Evolutionary conservation across 2,797 vertebrate species (phyloP), one percentile per base, ranked within the genome.

Genomic region (Acanthornis magna): DNA sequence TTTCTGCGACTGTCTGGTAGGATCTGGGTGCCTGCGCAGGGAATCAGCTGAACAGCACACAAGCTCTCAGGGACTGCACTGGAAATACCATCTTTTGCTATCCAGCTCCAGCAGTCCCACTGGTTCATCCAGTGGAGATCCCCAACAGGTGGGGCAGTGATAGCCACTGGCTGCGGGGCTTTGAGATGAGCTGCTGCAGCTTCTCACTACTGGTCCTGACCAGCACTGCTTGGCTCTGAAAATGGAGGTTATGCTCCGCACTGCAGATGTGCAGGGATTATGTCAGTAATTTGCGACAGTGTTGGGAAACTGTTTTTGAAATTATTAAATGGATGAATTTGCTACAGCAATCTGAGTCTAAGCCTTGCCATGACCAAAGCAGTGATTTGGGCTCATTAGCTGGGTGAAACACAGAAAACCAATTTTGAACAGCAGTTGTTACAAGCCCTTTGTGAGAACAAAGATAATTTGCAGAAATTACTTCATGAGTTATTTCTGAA

Each of bases 1-100:
- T 34, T 53, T 29, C 48, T 26, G 4, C 21, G 36, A 8, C 42
- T 1, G 1, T 4, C 47, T 61, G n/a, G 21, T 34, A 12, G 45
- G 5, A 16, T 51, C 20, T 47, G 30, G 30, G 11, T 51, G 10
- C 45, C 25, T 55, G 27, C n/a, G 40, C 34, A 55, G 27, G 34
- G 22, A 13, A 13, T 16, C 30, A 65, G 4, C 16, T 25, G 58
- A 17, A 22, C 36, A 60, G 1, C 45, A 66, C 12, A 13, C 10
- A 62, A 1, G 0, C 3, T 7, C 21, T 70, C 0, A 3, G 17
- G 1, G 1, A 0, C 30, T 25, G 17, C 16, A 12, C 23, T 47
- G 53, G 12, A 21, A 77, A 23, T 11, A 34, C 4, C 10, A 11
- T 16, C 30, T 16, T 65, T 20, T 22, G 29, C 36, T 84, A 17